These are phyloP conservation scores for Otolemur garnettii DNA, from an alignment of 2,113 vertebrate genomes.

Conservation along the genomic window DNA sequence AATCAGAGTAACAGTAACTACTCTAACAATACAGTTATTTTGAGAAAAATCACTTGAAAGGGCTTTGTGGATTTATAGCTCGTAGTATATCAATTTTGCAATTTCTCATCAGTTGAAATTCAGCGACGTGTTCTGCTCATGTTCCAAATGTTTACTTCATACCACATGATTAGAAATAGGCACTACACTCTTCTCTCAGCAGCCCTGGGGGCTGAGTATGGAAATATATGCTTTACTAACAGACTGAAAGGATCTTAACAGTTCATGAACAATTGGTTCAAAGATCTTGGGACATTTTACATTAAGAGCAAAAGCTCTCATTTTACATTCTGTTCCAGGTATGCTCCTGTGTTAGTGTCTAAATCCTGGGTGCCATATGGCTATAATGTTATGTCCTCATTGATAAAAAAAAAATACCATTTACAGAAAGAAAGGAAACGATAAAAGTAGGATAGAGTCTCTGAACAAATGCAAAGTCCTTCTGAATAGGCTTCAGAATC, in stretches of 20 bases:
- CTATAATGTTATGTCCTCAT: not conserved
- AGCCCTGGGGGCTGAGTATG: not conserved
- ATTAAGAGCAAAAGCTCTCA: not conserved
- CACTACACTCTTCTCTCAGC: not conserved
- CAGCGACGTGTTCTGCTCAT: not conserved
- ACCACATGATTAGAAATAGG: not conserved
- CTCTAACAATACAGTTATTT: not conserved
- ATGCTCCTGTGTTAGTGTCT: not conserved
- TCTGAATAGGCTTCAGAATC: not conserved
- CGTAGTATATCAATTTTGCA: not conserved
- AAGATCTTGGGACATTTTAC: not conserved
- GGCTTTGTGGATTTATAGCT: not conserved
- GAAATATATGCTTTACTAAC: not conserved
- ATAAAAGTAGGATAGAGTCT: not conserved
- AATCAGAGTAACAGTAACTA: not conserved
- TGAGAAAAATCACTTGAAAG: not conserved
- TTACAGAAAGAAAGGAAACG: not conserved
- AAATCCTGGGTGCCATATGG: not conserved
- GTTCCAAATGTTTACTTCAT: not conserved
- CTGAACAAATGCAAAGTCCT: not conserved
- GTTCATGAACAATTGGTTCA: not conserved
- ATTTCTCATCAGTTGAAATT: not conserved
- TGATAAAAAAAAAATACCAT: not conserved
- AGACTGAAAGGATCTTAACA: not conserved
- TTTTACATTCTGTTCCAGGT: slow-evolving; percentile 15